phyloP scores from a whole-genome alignment of 1,140 invertebrate species.

The Leptinotarsa undecemlineata region DNA sequence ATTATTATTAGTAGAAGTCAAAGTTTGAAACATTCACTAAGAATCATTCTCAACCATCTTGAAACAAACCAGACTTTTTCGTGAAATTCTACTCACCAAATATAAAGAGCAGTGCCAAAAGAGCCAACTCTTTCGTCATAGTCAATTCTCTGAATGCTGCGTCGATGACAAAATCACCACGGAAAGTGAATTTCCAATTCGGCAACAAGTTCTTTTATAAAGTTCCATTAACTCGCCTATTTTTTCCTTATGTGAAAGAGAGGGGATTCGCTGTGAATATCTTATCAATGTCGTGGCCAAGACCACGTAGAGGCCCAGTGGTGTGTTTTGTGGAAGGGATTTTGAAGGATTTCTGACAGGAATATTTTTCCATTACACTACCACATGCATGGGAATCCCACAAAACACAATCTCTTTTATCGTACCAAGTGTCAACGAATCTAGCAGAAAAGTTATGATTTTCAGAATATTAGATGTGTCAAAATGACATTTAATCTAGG shows the following conservation, averaged over 20 bases:
- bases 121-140: conserved; percentile 32
- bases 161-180: conserved; percentile 1
- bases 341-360: background rate
- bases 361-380: background rate
- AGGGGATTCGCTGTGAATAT: conserved; percentile 26
- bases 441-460: background rate
- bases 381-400: background rate
- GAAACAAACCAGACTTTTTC: too few relatives aligned
- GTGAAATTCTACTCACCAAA: background rate
- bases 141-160: conserved; percentile 1
- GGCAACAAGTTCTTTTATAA: conserved; percentile 27
- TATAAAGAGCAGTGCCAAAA: conserved; percentile 15
- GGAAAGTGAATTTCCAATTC: conserved; percentile 5
- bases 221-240: conserved; percentile 13
- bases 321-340: background rate
- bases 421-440: background rate
- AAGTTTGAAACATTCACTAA: too few relatives aligned
- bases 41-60: too few relatives aligned
- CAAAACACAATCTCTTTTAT: background rate
- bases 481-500: background rate
- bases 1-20: too few relatives aligned
- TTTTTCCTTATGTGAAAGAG: conserved; percentile 5
- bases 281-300: conserved; percentile 33
- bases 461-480: background rate
- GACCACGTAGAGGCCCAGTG: background rate